Conservation (phyloP, 2,797 vertebrate species). For the Parambassis ranga region DNA sequence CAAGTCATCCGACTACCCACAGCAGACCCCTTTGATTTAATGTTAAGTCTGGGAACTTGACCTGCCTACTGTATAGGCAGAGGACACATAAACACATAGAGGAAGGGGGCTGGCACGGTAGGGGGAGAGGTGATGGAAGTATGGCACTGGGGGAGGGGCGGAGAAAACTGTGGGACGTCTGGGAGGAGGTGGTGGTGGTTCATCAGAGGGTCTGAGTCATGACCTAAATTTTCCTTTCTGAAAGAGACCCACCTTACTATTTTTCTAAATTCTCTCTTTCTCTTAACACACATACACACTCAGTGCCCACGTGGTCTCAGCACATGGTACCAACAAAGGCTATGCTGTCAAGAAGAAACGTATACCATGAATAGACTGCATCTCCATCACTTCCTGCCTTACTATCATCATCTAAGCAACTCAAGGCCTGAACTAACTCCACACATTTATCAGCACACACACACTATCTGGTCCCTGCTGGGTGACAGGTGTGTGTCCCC, state of each 20-base stretch:
- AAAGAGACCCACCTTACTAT: constrained; percentile 24
- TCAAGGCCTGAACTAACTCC: not conserved
- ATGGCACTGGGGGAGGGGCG: constrained; percentile 61
- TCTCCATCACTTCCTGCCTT: no score
- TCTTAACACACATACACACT: not conserved
- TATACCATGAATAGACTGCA: no score
- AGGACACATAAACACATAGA: not conserved
- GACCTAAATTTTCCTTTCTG: constrained; percentile 76
- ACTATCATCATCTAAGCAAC: no score
- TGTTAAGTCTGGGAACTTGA: constrained; percentile 43
- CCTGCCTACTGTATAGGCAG: constrained; percentile 48
- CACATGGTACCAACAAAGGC: no score
- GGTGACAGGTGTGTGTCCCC: constrained; percentile 66
- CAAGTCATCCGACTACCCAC: not conserved
- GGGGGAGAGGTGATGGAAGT: constrained; percentile 42
- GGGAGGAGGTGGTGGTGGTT: constrained; percentile 51
- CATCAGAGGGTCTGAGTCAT: constrained; percentile 70
- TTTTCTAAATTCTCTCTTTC: constrained; percentile 4
- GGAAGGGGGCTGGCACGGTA: constrained; percentile 3
- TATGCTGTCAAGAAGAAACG: no score
- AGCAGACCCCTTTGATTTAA: constrained; percentile 1
- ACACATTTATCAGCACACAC: constrained; percentile 26
- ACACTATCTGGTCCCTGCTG: constrained; percentile 37
- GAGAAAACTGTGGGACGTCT: constrained; percentile 56
- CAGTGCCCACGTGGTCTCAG: no score